These are phyloP conservation scores for Chaetodon auriga DNA, from an alignment of 2,113 vertebrate genomes.

Conservation along the genomic window DNA sequence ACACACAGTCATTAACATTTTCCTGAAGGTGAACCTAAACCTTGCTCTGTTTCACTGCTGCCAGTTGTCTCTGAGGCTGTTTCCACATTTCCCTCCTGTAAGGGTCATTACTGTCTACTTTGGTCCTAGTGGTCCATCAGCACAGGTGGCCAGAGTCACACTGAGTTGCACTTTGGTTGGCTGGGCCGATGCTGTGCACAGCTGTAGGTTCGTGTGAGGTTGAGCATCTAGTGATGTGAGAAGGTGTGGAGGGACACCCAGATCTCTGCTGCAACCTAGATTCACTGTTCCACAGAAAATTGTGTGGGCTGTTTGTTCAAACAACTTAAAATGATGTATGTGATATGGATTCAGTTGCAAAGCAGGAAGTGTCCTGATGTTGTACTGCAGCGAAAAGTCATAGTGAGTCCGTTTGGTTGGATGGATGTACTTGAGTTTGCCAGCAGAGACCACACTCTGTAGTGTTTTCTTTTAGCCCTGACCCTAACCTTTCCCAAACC, in stretches of 20 bases:
- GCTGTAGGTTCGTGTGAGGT: slow-evolving; percentile 59
- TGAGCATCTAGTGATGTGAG: slow-evolving; percentile 49
- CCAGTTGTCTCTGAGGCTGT: background rate
- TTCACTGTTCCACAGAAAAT: background rate
- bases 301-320: background rate
- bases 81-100: background rate
- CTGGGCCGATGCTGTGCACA: slow-evolving; percentile 42
- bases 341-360: background rate
- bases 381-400: background rate
- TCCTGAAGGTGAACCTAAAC: slow-evolving; percentile 16
- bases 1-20: slow-evolving; percentile 12
- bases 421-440: background rate
- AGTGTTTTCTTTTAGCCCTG: background rate
- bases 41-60: background rate
- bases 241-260: slow-evolving; percentile 6
- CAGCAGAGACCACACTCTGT: too few relatives aligned
- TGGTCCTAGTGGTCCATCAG: slow-evolving; percentile 18
- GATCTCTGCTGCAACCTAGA: slow-evolving; percentile 10
- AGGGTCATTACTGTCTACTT: background rate
- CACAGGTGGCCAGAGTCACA: slow-evolving; percentile 50
- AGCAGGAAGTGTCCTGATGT: background rate
- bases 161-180: slow-evolving; percentile 33
- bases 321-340: background rate
- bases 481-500: background rate
- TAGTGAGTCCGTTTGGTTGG: background rate